phyloP scores from a whole-genome alignment of 2,113 vertebrate genomes.

The Eulemur macaco region DNA sequence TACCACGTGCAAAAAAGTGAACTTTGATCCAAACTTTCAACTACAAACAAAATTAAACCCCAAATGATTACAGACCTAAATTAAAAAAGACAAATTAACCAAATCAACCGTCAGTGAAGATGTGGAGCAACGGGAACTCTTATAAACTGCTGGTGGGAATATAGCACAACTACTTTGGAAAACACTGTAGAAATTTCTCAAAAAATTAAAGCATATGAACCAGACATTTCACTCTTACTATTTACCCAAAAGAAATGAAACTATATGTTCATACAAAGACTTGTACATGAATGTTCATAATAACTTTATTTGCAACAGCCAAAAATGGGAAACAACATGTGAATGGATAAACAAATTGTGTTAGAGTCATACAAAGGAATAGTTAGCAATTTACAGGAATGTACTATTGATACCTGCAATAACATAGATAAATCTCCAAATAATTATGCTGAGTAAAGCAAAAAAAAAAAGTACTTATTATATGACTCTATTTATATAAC shows the following conservation, averaged over 20 bases:
- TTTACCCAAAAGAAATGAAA: conserved; percentile 16
- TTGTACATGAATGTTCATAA: neutral
- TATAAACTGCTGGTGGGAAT: neutral
- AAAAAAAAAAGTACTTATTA: neutral
- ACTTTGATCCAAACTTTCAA: neutral
- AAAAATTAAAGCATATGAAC: neutral
- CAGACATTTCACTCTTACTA: neutral
- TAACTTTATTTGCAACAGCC: conserved; percentile 39
- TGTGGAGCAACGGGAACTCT: neutral
- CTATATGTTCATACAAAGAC: conserved; percentile 25
- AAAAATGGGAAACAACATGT: neutral
- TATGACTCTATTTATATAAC: neutral
- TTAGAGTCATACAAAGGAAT: neutral
- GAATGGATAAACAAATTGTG: neutral
- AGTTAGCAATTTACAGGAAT: neutral
- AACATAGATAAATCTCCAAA: neutral
- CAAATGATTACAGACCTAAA: neutral
- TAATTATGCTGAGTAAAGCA: neutral
- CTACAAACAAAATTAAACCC: neutral
- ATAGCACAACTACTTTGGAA: neutral
- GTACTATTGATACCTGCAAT: neutral
- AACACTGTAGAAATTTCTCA: conserved; percentile 30
- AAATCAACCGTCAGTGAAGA: neutral
- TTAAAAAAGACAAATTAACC: neutral
- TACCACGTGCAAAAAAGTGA: neutral